Conservation (phyloP, 2,113 vertebrate species). For the Galemys pyrenaicus region DNA sequence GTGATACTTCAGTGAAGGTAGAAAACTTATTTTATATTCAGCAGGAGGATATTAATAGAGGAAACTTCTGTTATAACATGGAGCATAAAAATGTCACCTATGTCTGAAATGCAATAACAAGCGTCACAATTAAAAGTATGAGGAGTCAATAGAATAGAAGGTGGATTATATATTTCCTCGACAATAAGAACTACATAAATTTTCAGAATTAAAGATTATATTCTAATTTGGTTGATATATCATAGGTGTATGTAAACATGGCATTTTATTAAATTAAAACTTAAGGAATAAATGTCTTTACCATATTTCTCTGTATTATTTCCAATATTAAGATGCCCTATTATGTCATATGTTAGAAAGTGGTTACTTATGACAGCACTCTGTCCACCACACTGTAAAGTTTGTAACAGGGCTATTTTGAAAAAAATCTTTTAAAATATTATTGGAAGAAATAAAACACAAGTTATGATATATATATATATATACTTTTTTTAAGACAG, state of each 20-base stretch:
- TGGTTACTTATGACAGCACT: neutral
- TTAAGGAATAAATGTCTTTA: neutral
- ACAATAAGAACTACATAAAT: neutral
- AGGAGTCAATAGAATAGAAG: neutral
- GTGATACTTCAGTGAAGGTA: too few species aligned
- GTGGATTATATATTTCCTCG: neutral
- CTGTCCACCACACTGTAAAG: neutral
- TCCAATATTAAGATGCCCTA: neutral
- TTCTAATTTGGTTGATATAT: neutral
- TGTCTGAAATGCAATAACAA: neutral
- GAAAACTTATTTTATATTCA: too few species aligned
- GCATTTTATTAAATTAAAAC: neutral
- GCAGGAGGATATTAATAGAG: neutral
- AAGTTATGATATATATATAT: neutral
- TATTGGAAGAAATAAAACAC: neutral
- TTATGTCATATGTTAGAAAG: neutral
- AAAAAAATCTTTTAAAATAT: neutral
- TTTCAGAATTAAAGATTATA: neutral
- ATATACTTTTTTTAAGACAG: too few species aligned
- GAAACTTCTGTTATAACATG: neutral
- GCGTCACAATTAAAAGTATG: neutral
- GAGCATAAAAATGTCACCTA: neutral
- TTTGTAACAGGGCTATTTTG: neutral
- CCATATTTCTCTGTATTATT: neutral
- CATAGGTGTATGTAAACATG: neutral